Evolutionary conservation across 2,797 vertebrate genomes (phyloP).

Genomic region (Phrynocephalus forsythii): DNA sequence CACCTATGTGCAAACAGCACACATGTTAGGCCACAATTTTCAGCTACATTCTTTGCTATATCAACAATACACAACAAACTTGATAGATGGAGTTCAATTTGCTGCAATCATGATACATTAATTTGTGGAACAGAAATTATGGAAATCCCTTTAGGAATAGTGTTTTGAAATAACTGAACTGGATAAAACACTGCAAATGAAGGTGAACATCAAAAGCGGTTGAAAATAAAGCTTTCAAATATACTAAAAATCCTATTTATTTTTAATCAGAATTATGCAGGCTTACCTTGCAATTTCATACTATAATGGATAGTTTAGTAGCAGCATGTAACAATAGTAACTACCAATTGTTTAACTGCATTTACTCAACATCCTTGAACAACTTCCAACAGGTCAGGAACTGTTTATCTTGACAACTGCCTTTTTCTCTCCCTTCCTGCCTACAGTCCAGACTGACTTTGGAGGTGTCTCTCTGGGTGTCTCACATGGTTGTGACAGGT

Average conservation of each 20-base stretch:
- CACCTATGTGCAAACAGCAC: background rate
- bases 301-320: constrained; percentile 26
- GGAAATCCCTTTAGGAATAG: constrained; percentile 57
- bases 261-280: background rate
- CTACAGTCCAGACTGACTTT: too few relatives aligned
- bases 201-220: constrained; percentile 39
- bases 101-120: constrained; percentile 46
- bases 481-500: too few relatives aligned
- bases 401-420: too few relatives aligned
- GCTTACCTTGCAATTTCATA: constrained; percentile 31
- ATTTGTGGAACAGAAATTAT: constrained; percentile 62
- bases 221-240: constrained; percentile 45
- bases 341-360: constrained; percentile 25
- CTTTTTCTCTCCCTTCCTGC: too few relatives aligned
- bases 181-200: constrained; percentile 47
- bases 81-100: constrained; percentile 33
- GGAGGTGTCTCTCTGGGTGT: too few relatives aligned
- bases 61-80: constrained; percentile 20
- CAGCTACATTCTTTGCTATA: constrained; percentile 11
- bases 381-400: too few relatives aligned
- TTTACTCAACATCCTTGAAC: background rate
- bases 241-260: constrained; percentile 5
- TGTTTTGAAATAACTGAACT: constrained; percentile 53
- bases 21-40: background rate
- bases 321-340: constrained; percentile 23